Evolutionary conservation across 1,140 invertebrate genomes (phyloP).

Genomic region (Ditylenchus dipsaci): DNA sequence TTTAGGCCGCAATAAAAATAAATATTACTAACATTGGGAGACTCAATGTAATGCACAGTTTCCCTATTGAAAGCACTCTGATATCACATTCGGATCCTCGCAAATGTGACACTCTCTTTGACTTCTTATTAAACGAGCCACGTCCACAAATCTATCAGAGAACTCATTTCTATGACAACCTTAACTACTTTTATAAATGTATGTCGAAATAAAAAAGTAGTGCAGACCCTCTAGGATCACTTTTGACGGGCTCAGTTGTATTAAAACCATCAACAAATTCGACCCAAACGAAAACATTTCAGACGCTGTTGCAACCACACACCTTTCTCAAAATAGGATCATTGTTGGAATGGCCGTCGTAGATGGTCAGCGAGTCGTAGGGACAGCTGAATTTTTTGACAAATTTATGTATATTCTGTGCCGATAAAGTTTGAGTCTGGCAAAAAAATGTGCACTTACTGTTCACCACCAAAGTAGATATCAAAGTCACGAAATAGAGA

Average conservation of each 20-base stretch:
- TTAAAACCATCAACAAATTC: conserved; percentile 55
- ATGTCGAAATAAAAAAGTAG: conserved; percentile 1
- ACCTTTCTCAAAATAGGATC: conserved; percentile 88
- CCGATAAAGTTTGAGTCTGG: no score
- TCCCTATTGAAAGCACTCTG: conserved; percentile 51
- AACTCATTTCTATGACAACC: conserved; percentile 58
- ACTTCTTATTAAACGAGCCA: conserved; percentile 38
- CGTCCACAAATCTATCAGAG: conserved; percentile 49
- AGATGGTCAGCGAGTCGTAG: conserved; percentile 92
- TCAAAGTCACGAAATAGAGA: conserved; percentile 96
- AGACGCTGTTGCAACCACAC: conserved; percentile 79
- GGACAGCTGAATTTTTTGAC: conserved; percentile 84
- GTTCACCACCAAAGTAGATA: conserved; percentile 93
- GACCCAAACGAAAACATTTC: conserved; percentile 51
- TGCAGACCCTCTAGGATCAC: conserved; percentile 48
- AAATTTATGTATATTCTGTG: conserved; percentile 8
- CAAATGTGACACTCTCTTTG: conserved; percentile 49
- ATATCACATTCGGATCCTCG: conserved; percentile 57
- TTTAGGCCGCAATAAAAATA: neutral
- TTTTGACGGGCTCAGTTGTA: conserved; percentile 52
- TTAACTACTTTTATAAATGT: neutral
- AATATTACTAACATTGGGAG: conserved; percentile 46
- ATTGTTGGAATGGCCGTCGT: conserved; percentile 80
- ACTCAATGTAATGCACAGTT: conserved; percentile 50
- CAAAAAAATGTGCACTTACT: conserved; percentile 70